These are phyloP conservation scores for Myiozetetes cayanensis DNA, from an alignment of 2,113 vertebrate species.

Conservation along the genomic window DNA sequence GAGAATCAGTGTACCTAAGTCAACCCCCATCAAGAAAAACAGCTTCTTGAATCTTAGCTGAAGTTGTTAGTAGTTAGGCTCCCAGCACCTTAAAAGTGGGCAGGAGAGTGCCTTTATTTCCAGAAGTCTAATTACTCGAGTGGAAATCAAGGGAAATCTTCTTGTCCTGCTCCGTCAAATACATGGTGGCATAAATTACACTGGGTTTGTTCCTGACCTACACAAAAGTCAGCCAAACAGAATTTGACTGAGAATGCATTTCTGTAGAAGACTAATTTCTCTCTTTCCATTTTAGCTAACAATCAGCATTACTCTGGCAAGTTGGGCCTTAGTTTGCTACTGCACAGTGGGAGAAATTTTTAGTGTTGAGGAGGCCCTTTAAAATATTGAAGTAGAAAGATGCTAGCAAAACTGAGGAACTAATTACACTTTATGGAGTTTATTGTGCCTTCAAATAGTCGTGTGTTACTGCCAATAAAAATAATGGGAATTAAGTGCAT, in stretches of 20 bases:
- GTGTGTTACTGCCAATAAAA: slow-evolving; percentile 59
- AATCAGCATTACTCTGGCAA: not conserved
- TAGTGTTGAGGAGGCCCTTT: not conserved
- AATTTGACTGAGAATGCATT: not conserved
- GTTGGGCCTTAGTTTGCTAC: not conserved
- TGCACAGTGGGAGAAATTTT: not conserved
- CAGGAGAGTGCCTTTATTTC: not conserved
- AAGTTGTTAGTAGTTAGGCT: not conserved
- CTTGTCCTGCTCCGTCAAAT: not conserved
- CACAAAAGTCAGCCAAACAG: not conserved
- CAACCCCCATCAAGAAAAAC: not conserved
- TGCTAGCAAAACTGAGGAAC: slow-evolving; percentile 4
- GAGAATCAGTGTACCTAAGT: not conserved
- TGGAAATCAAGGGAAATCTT: not conserved
- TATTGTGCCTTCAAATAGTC: slow-evolving; percentile 51
- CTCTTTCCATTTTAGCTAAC: not conserved
- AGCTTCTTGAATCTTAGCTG: not conserved
- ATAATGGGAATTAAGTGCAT: slow-evolving; percentile 57
- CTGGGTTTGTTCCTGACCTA: not conserved
- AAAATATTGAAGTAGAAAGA: slow-evolving; percentile 13
- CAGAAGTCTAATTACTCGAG: not conserved
- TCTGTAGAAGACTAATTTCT: not conserved
- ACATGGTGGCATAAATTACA: not conserved
- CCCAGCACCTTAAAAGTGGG: not conserved
- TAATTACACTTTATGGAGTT: slow-evolving; percentile 53